Base-by-base conservation (phyloP, 92 coral and sea anemone genomes). In the Hydrozoanthus gracilis region DNA sequence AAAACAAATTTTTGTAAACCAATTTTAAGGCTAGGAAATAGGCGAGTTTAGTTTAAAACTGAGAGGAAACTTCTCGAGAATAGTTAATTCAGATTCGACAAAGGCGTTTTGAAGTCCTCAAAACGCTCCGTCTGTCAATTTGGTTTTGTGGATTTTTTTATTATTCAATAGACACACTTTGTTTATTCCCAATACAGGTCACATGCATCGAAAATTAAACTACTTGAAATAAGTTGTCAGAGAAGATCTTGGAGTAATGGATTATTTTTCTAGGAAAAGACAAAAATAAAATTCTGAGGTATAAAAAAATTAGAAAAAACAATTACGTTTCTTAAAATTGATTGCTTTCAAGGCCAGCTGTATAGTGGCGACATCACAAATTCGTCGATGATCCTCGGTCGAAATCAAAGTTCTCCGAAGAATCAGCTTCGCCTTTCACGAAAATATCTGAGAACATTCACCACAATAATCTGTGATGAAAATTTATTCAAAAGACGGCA, bases 51-150 rank as follows among this genome's bases (percentile, higher is more conserved):
- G 9, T 68, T 10, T 3, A 35, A 68, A 35, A 35, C 44, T 6
- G 18, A 9, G 5, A 35, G 3, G 10, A 27, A 7, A 17, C 12
- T 3, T 17, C 48, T 27, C 39, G 39, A 27, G 39, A 27, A 76
- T 51, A 17, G 82, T 10, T 8, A 71, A 9, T 13, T 50, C 18
- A 20, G 56, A 51, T 56, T 56, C 6, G 18, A 8, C 35, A 68
- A 47, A 17, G 17, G 20, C 18, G 73, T 80, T 66, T 79, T 65
- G 15, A 66, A 80, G 62, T 80, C 61, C 6, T 16, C 66, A 62
- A 80, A 80, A 60, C 17, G 39, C 69, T 80, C 9, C 1, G 73
- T 66, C 74, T 80, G 61, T 80, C 85, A 80, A 67, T 64, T 47
- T 62, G 9, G 16, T 20, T 46, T 45, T 64, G 58, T 62, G 58